Percentiles rank a stretch among this genome's conserved stretches.
phyloP scores from a whole-genome alignment of 2,113 vertebrate species.

The Accipiter virgatus region DNA sequence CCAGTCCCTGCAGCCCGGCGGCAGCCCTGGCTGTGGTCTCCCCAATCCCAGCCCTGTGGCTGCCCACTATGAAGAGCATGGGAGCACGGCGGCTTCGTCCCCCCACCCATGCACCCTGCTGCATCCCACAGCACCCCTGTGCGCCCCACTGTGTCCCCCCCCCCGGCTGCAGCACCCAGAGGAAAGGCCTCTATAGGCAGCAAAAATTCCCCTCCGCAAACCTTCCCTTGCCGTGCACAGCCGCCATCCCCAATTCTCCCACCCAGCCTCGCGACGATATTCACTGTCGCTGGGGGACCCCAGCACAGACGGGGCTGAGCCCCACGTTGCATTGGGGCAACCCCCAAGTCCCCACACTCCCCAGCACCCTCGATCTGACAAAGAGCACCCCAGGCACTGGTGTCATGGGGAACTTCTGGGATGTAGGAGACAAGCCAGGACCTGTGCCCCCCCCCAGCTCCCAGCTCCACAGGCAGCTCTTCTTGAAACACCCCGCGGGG shows the following conservation, averaged over 20 bases:
- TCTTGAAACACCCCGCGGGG: not conserved
- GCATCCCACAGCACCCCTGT: not conserved
- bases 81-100: fast-evolving
- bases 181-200: not conserved
- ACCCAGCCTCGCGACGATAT: fast-evolving
- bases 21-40: not conserved
- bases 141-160: no score
- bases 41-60: not conserved
- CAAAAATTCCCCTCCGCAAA: not conserved
- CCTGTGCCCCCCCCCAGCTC: not conserved
- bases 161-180: not conserved
- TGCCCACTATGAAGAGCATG: not conserved
- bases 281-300: not conserved
- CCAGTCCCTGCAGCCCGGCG: not conserved
- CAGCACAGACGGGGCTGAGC: not conserved
- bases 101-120: no score
- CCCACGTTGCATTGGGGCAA: not conserved
- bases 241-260: not conserved
- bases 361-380: not conserved
- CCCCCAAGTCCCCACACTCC: not conserved
- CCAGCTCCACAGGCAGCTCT: not conserved
- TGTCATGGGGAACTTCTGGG: not conserved
- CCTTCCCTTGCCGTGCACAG: not conserved
- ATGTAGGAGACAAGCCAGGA: not conserved
- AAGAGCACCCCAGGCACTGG: not conserved